A percentile compares a stretch with the other conserved stretches of the same genome.
phyloP scores from a whole-genome alignment of 2,797 vertebrate species.

The Sphaeramia orbicularis region DNA sequence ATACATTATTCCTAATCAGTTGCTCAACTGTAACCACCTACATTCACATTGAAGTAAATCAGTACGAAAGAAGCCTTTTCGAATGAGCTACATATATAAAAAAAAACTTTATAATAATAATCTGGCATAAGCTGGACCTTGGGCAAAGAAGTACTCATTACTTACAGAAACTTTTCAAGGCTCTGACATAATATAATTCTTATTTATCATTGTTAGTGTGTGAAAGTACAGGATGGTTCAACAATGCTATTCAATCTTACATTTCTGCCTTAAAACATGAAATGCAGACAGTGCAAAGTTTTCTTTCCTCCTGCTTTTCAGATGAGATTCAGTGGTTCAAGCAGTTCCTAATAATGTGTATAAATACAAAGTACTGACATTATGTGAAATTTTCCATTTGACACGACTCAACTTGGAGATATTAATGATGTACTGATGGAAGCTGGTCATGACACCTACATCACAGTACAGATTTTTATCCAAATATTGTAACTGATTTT shows the following conservation, averaged over 20 bases:
- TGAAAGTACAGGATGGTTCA: conserved; percentile 3
- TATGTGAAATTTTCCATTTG: not conserved
- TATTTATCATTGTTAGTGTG: conserved; percentile 20
- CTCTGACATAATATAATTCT: conserved; percentile 16
- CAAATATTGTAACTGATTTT: conserved; percentile 4
- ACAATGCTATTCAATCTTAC: no score
- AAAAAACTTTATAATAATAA: not conserved
- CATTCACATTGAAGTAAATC: not conserved
- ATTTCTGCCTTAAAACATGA: conserved; percentile 10
- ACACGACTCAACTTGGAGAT: not conserved
- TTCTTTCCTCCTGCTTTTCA: not conserved
- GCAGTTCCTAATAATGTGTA: not conserved
- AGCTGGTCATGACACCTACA: not conserved
- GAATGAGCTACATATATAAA: not conserved
- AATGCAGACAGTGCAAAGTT: not conserved
- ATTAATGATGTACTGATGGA: conserved; percentile 10
- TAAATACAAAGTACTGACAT: conserved; percentile 2
- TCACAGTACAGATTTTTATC: conserved; percentile 1
- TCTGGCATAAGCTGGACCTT: conserved; percentile 1
- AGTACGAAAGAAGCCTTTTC: not conserved
- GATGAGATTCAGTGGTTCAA: conserved; percentile 8
- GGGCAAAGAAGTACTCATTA: conserved; percentile 5
- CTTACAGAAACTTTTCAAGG: conserved; percentile 22
- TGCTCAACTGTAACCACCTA: not conserved
- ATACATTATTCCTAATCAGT: not conserved